Base-by-base conservation (phyloP, 2,888 invertebrate genomes). In the Rhamphomyia laevipes region DNA sequence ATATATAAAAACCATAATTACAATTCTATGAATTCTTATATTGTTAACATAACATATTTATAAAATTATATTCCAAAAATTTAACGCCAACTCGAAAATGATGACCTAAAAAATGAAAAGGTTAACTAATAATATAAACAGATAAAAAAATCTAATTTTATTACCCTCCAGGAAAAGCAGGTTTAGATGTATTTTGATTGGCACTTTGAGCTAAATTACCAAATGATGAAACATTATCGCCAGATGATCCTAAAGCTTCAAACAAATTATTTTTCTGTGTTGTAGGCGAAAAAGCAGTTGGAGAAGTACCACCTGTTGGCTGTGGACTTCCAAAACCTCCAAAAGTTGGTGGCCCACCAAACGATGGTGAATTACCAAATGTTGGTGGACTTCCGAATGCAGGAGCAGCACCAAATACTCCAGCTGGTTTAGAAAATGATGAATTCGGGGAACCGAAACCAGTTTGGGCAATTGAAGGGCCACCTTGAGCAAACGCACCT, bases 121-220 rank as follows among this genome's bases (percentile, higher is more conserved):
- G n/a, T n/a, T 40, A 13, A 21, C 2, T 40, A 15, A 41, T 33
- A 13, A 41, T 21, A 42, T 13, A 15, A n/a, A 31, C 7, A 9
- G 12, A 30, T 47, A 11, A 37, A 31, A 15, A 23, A 49, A 27
- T n/a, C n/a, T n/a, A n/a, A n/a, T 38, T 15, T 31, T 40, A 31
- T 31, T 40, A 41, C 43, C 42, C 54, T 66, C 70, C 70, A 54
- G 69, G 70, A 55, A 67, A 71, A n/a, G 62, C 55, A 3, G 67
- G 61, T 45, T 70, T 68, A 33, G 62, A 62, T 15, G 60, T 56
- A 52, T 62, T 62, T 4, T 58, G 40, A 47, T 61, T 65, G 4
- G 64, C 61, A 31, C 61, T 62, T 45, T 70, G 68, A 6, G 70
- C 69, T 45, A 70, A 58, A 55, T 70, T 70, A 0, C 70, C 70